Evolutionary conservation across 2,888 invertebrate species (phyloP).

Genomic region (Oxystoma pomonae): DNA sequence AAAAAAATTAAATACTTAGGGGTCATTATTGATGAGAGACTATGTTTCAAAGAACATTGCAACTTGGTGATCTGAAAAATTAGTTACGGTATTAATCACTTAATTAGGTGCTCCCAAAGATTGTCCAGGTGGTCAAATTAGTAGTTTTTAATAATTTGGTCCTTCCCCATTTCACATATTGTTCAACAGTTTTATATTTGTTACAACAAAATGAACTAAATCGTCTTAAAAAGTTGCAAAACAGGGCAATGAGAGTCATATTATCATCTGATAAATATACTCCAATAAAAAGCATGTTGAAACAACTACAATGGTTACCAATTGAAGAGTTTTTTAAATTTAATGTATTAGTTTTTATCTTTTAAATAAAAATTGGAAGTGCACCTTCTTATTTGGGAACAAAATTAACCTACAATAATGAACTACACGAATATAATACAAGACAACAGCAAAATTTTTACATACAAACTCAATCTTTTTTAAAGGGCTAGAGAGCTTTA

Average conservation of each 20-base stretch:
- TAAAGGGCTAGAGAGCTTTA: too few species aligned
- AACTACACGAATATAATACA: not conserved
- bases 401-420: not conserved
- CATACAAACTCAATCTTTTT: too few species aligned
- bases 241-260: not conserved
- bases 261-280: not conserved
- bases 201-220: not conserved
- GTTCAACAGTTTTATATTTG: not conserved
- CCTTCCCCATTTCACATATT: not conserved
- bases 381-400: not conserved
- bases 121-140: not conserved
- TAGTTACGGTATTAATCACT: not conserved
- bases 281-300: not conserved
- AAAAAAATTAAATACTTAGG: not conserved
- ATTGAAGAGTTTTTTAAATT: not conserved
- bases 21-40: not conserved
- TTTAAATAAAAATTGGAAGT: not conserved
- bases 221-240: not conserved
- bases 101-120: not conserved
- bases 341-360: not conserved
- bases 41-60: not conserved
- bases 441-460: not conserved
- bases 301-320: not conserved
- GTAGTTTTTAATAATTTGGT: not conserved
- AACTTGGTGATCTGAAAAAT: not conserved